A percentile compares a stretch with the other conserved stretches of the same genome.
These are phyloP conservation scores for Numenius arquata DNA, from an alignment of 2,113 vertebrate genomes.

Conservation along the genomic window DNA sequence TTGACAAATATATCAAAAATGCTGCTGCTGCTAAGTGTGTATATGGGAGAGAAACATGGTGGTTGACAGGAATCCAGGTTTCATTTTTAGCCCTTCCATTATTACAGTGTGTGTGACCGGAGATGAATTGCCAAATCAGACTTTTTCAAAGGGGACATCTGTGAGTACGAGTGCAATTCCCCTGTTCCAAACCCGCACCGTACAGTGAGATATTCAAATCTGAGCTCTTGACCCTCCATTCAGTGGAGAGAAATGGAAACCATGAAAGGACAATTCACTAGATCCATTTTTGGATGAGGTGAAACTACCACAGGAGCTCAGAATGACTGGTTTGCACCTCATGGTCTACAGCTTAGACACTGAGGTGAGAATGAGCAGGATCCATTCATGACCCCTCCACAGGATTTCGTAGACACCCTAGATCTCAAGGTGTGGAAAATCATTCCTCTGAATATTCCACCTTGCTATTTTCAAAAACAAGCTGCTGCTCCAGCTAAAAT, in stretches of 20 bases:
- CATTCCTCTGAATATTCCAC: not conserved
- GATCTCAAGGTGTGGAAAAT: not conserved
- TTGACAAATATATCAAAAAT: not conserved
- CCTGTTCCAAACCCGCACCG: not conserved
- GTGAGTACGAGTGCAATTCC: not conserved
- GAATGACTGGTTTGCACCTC: not conserved
- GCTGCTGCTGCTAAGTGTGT: not conserved
- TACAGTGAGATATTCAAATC: not conserved
- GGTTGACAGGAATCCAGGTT: not conserved
- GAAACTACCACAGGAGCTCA: not conserved
- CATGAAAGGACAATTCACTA: not conserved
- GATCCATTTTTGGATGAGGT: not conserved
- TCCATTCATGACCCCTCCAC: not conserved
- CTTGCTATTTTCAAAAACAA: not conserved
- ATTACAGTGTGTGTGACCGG: not conserved
- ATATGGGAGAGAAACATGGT: not conserved
- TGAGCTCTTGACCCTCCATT: not conserved
- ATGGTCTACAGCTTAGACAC: not conserved
- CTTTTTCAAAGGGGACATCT: not conserved
- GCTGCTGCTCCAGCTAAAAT: not conserved
- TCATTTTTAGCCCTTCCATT: not conserved
- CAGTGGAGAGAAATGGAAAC: not conserved
- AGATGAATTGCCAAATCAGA: not conserved
- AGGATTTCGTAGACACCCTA: not conserved
- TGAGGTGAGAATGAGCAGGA: accelerated